Base-by-base conservation (phyloP, 2,113 vertebrate species). In the Etia nguti region DNA sequence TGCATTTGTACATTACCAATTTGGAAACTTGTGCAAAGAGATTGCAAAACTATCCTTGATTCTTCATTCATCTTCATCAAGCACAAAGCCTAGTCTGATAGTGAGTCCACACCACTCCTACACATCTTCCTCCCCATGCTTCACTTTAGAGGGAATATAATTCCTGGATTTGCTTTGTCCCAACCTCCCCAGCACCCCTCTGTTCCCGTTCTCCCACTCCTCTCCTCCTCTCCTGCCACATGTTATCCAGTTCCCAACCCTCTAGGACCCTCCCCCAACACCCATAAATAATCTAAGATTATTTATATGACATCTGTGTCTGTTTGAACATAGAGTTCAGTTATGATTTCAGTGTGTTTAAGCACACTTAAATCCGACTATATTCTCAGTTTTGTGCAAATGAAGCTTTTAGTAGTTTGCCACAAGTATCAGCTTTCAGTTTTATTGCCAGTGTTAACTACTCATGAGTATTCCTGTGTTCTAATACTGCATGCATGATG, bases 81-180 rank as follows among this genome's bases (percentile, higher is more conserved):
- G 8, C 34, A 79, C 62, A 91, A 94, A 93, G 95, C 94, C 92
- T 96, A 94, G 96, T 95, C 95, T 96, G 96, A 97, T 62, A 94
- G 80, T 83, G 88, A 93, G 93, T 95, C 92, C 85, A 90, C 80
- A 80, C 60, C 65, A 56, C 82, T 80, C 73, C 82, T 7, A 83
- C 56, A 73, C 82, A 83, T 38, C 46, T 1, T 38, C 90, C 86
- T 77, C 48, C 89, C 86, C 18, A 5, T 90, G 89, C 94, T 92
- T 94, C 73, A 89, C 82, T 55, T 38, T 88, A 92, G 34, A 92
- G 48, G 88, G 86, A 94, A 93, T 86, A 91, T 73, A 38, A 89
- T 94, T 94, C 93, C 95, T 92, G 85, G 85, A 95, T 68, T 89
- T 90, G 91, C 93, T 93, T 90, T 88, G 11, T 88, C 88, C 91